These are phyloP conservation scores for Leptinotarsa peninsularis DNA, from an alignment of 2,888 invertebrate species.

Conservation along the genomic window DNA sequence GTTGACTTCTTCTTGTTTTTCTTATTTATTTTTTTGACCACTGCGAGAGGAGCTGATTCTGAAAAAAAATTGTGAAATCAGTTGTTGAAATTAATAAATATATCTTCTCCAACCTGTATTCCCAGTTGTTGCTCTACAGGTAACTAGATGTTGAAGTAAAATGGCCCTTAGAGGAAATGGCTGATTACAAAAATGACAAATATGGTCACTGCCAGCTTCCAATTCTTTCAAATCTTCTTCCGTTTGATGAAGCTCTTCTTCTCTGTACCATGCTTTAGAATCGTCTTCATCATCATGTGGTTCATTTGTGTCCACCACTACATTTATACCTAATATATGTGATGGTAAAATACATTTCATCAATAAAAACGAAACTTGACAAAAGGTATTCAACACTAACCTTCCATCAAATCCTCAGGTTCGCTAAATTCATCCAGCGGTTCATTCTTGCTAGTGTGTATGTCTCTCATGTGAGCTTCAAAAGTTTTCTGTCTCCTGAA, in stretches of 20 bases:
- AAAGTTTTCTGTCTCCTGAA: conserved; percentile 75
- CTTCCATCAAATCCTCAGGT: conserved; percentile 88
- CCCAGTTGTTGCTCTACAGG: conserved; percentile 59
- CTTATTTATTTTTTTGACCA: conserved; percentile 60
- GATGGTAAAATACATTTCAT: no score
- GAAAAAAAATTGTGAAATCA: conserved; percentile 2
- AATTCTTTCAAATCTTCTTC: conserved; percentile 66
- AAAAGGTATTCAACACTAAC: conserved; percentile 30
- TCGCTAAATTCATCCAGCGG: conserved; percentile 83
- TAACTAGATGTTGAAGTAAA: conserved; percentile 63
- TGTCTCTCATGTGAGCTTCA: conserved; percentile 73
- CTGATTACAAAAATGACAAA: conserved; percentile 64
- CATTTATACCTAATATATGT: conserved; percentile 72
- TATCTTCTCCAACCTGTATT: conserved; percentile 53
- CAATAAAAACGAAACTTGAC: no score
- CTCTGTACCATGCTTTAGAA: conserved; percentile 64
- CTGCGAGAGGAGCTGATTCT: conserved; percentile 52
- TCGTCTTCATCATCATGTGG: conserved; percentile 59
- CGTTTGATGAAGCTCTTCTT: conserved; percentile 66
- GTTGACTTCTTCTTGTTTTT: conserved; percentile 60
- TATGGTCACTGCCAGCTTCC: conserved; percentile 63
- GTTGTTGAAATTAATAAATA: not conserved
- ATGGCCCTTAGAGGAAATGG: conserved; percentile 63
- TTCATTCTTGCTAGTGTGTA: conserved; percentile 67
- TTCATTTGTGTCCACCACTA: conserved; percentile 74